Conservation (phyloP, 2,888 invertebrate genomes). For the Glaucopsyche alexis region DNA sequence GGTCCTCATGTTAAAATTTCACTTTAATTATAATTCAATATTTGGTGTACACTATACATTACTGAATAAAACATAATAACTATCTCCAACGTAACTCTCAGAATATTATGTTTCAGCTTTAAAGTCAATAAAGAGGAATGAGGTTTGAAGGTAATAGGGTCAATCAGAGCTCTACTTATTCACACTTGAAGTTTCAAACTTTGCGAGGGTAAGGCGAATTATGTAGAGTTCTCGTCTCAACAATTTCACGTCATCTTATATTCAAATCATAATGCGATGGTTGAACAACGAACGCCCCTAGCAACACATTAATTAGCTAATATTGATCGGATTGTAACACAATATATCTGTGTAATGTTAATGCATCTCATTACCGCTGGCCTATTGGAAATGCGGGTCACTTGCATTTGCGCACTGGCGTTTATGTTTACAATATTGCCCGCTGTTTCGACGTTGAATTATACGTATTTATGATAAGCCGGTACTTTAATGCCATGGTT, state of each 20-base stretch:
- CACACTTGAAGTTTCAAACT: conserved; percentile 1
- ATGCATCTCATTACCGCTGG: conserved; percentile 66
- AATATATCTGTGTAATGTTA: conserved; percentile 45
- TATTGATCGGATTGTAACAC: conserved; percentile 63
- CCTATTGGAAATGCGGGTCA: conserved; percentile 73
- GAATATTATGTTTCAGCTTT: neutral
- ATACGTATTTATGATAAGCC: conserved; percentile 10
- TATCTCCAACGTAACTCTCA: neutral
- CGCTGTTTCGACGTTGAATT: neutral
- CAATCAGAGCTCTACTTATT: conserved; percentile 9
- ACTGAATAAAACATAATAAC: neutral
- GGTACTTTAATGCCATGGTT: conserved; percentile 1
- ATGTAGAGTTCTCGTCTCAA: conserved; percentile 9
- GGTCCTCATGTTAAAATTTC: neutral
- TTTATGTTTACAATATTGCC: conserved; percentile 13
- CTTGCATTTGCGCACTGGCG: conserved; percentile 42
- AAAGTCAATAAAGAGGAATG: neutral
- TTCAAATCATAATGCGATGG: neutral
- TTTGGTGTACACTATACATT: neutral
- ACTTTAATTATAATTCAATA: neutral
- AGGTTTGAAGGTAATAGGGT: conserved; percentile 6
- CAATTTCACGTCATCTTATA: neutral
- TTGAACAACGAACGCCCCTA: conserved; percentile 32
- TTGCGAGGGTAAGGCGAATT: conserved; percentile 6
- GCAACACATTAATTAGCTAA: conserved; percentile 57